Percentiles rank a stretch among this genome's conserved stretches.
phyloP scores from a whole-genome alignment of 1,140 invertebrate genomes.

The Papilio helenus region DNA sequence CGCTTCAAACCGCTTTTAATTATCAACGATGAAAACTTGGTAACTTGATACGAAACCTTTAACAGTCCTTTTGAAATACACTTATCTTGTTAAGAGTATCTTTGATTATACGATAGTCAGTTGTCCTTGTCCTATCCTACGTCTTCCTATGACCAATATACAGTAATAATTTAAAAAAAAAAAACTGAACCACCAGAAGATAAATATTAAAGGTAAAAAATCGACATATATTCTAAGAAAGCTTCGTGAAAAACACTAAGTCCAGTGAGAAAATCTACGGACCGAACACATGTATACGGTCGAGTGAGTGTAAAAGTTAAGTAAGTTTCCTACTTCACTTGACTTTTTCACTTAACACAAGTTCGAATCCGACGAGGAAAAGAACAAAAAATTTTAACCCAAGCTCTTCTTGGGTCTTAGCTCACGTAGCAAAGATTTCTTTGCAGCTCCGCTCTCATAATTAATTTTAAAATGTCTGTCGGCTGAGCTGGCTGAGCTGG shows the following conservation, averaged over 20 bases:
- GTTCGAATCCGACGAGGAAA: conserved; percentile 5
- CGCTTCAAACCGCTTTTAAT: conserved; percentile 20
- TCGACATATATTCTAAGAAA: not conserved
- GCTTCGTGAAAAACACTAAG: not conserved
- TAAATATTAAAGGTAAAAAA: not conserved
- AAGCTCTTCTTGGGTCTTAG: not conserved
- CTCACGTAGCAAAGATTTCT: conserved; percentile 26
- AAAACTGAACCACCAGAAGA: not conserved
- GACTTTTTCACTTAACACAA: conserved; percentile 27
- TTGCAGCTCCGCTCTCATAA: conserved; percentile 11
- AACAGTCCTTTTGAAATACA: not conserved
- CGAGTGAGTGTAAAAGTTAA: conserved; percentile 24
- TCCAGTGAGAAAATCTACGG: conserved; percentile 3
- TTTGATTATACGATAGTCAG: not conserved
- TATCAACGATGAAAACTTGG: conserved; percentile 24
- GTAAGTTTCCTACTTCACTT: conserved; percentile 14
- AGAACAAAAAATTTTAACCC: not conserved
- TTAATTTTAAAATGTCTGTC: conserved; percentile 15
- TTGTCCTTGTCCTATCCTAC: not conserved
- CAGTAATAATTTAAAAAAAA: not conserved
- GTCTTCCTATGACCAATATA: not conserved
- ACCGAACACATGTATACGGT: not conserved
- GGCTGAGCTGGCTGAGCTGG: not conserved
- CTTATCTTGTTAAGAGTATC: not conserved
- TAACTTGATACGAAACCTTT: not conserved